Percentiles rank a stretch among this genome's conserved stretches.
Conservation (phyloP, 2,113 vertebrate species). For the Hyla sarda region DNA sequence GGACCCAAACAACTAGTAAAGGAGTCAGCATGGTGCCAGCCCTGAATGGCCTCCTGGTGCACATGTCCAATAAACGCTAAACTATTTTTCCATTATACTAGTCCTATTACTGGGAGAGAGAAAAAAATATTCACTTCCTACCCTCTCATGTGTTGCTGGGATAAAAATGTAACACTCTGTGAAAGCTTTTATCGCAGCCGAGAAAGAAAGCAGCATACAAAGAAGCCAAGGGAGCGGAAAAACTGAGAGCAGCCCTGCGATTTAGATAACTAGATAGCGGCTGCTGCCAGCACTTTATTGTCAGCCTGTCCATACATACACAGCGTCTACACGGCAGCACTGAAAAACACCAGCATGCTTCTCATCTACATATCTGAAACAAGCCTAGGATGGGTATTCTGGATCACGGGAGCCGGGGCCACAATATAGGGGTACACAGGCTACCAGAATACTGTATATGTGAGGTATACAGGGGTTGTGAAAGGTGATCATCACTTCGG, state of each 20-base stretch:
- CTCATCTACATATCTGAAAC: slow-evolving; percentile 41
- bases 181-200: slow-evolving; percentile 36
- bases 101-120: not conserved
- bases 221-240: slow-evolving; percentile 48
- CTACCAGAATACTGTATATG: not conserved
- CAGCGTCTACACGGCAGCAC: slow-evolving; percentile 14
- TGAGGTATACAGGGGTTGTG: not conserved
- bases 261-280: slow-evolving; percentile 55
- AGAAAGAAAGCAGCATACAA: slow-evolving; percentile 44
- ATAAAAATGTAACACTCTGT: slow-evolving; percentile 52
- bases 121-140: not conserved
- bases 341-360: not conserved
- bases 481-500: too few relatives aligned
- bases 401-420: not conserved
- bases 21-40: not conserved
- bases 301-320: slow-evolving; percentile 39
- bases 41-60: not conserved
- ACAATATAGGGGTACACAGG: not conserved
- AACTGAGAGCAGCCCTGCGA: slow-evolving; percentile 40
- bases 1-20: not conserved
- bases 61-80: not conserved
- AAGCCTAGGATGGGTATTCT: not conserved
- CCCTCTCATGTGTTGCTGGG: slow-evolving; percentile 14
- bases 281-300: slow-evolving; percentile 46
- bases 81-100: not conserved